A percentile compares a stretch with the other conserved stretches of the same genome.
phyloP scores from a whole-genome alignment of 2,113 vertebrate genomes.

The Oriolus oriolus region DNA sequence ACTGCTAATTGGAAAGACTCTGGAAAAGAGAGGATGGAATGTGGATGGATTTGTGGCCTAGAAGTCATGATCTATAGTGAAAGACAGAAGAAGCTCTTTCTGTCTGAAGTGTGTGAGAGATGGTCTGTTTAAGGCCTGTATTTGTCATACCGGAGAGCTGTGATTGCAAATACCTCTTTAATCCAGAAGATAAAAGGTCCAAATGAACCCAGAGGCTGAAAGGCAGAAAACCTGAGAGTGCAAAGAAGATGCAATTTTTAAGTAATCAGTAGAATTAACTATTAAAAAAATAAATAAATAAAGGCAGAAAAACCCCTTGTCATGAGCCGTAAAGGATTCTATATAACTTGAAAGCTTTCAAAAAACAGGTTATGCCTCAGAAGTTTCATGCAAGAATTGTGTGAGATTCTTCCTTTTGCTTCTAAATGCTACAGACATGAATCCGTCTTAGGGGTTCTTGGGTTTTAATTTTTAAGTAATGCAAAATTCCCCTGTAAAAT shows the following conservation, averaged over 20 bases:
- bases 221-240: neutral
- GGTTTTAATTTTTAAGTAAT: neutral
- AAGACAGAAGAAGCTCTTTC: neutral
- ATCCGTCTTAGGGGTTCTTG: neutral
- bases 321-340: neutral
- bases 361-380: neutral
- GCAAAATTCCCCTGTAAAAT: neutral
- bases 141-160: neutral
- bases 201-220: neutral
- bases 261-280: neutral
- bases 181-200: slow-evolving; percentile 4
- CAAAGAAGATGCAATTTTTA: neutral
- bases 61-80: neutral
- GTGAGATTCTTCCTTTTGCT: neutral
- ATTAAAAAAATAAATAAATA: neutral
- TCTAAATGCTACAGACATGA: neutral
- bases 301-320: neutral
- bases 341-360: neutral
- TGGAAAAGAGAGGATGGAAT: neutral
- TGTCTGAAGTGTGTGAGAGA: neutral
- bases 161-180: neutral
- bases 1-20: neutral
- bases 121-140: neutral
- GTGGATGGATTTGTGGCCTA: neutral
- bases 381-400: neutral